Evolutionary conservation across 2,113 vertebrate genomes (phyloP), one percentile per base, ranked within the genome.

Genomic region (Smithornis capensis): DNA sequence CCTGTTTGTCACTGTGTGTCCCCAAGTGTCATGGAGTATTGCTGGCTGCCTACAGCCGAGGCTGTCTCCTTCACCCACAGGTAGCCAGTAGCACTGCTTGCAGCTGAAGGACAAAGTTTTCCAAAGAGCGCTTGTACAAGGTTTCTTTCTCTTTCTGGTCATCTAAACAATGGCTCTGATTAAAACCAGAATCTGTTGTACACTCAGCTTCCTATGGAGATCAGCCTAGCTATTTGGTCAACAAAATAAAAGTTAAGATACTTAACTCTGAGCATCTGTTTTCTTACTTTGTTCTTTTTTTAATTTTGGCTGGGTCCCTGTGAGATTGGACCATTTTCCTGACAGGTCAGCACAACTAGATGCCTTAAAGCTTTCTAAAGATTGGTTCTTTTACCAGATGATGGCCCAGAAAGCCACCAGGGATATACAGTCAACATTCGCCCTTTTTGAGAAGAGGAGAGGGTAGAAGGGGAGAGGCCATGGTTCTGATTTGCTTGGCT

Each of bases 401-500:
- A 89, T 4, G 18, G 44, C 45, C 52, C 57, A 56, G 68, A 83
- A 84, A 89, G 62, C 80, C 52, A 0, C 86, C 87, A 44, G 83
- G 86, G 80, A 87, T 42, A 21, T 86, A 62, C 14, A 89, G 56
- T 92, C 92, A 89, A 76, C 69, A 94, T 68, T 88, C 64, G 40
- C 80, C 76, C 92, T 73, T 92, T 81, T 87, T 89, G 83, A 90
- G 73, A 92, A 92, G 47, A 93, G 33, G 52, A 89, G 55, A 85
- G 82, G 82, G 45, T 93, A 68, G 85, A 93, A 94, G 50, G 63
- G 89, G 79, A 93, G 89, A 93, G 91, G 91, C 53, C 4, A 0
- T 35, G 21, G 44, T 44, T 90, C 49, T 92, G 80, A 96, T 96
- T 90, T 93, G 69, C 86, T 96, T 93, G 92, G 95, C 86, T 94